Conservation (phyloP, 2,113 vertebrate genomes). For the Lepisosteus osseus region DNA sequence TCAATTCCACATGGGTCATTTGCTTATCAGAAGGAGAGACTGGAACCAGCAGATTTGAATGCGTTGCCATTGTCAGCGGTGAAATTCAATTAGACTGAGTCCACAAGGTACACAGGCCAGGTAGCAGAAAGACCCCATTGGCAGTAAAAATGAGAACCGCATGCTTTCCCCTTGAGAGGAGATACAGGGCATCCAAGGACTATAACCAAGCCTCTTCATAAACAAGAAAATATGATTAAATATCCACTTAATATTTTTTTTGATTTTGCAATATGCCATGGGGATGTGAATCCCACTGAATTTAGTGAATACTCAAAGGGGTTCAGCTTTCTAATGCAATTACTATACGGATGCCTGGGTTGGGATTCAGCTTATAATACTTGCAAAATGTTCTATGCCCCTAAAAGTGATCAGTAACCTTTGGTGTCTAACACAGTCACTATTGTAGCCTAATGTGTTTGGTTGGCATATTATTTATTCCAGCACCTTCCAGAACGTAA, state of each 20-base stretch:
- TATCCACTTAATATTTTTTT: background rate
- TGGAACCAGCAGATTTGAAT: conserved; percentile 63
- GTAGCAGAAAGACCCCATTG: conserved; percentile 22
- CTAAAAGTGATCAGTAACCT: too few species aligned
- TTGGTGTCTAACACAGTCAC: too few species aligned
- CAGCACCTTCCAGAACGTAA: too few species aligned
- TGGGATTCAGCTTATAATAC: background rate
- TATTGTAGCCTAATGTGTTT: too few species aligned
- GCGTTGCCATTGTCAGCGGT: conserved; percentile 76
- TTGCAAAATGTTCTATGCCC: background rate
- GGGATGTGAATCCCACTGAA: background rate
- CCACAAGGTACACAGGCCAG: conserved; percentile 16
- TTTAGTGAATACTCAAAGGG: background rate
- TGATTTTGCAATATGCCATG: background rate
- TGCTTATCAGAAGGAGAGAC: conserved; percentile 80
- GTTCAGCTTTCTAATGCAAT: background rate
- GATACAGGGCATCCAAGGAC: conserved; percentile 56
- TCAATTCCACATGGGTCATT: conserved; percentile 82
- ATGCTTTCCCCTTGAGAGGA: conserved; percentile 57
- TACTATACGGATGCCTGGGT: background rate
- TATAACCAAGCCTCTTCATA: conserved; percentile 44
- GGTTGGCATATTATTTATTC: too few species aligned
- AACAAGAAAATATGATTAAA: conserved; percentile 36
- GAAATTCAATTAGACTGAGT: conserved; percentile 81
- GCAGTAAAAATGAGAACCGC: conserved; percentile 43